Percentiles rank a stretch among this genome's conserved stretches.
Evolutionary conservation across 2,888 invertebrate species (phyloP).

Genomic region (Onchidella celtica): DNA sequence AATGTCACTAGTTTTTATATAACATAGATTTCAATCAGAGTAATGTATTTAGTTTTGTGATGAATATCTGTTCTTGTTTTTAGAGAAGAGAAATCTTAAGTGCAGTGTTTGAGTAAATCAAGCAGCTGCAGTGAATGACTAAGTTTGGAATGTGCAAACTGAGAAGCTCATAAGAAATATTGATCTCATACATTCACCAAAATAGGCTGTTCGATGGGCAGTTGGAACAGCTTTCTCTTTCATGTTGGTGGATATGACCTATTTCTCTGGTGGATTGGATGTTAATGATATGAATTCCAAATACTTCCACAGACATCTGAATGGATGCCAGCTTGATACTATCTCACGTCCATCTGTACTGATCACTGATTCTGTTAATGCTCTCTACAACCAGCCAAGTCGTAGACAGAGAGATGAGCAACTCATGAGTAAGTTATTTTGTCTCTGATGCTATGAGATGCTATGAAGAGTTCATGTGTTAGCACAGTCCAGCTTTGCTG

Average conservation of each 20-base stretch:
- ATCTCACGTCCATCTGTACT: constrained; percentile 95
- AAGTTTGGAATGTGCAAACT: too few relatives aligned
- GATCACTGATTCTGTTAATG: constrained; percentile 97
- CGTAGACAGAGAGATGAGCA: constrained; percentile 96
- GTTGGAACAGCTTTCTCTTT: not conserved
- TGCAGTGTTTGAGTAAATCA: too few relatives aligned
- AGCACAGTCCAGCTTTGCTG: too few relatives aligned
- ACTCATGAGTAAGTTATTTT: constrained; percentile 89
- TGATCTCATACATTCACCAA: not conserved
- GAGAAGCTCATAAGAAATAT: too few relatives aligned
- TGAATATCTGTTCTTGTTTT: too few relatives aligned
- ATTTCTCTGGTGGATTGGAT: not conserved
- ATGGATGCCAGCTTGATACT: constrained; percentile 95
- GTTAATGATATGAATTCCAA: constrained; percentile 7
- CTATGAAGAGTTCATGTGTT: too few relatives aligned
- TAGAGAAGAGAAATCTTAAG: too few relatives aligned
- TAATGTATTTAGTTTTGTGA: too few relatives aligned
- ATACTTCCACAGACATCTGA: constrained; percentile 86
- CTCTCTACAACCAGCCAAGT: constrained; percentile 94
- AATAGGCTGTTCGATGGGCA: not conserved
- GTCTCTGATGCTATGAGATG: too few relatives aligned
- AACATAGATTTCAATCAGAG: too few relatives aligned
- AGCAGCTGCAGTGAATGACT: too few relatives aligned
- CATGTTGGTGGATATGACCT: not conserved
- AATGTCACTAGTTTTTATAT: too few relatives aligned